These are phyloP conservation scores for Huso huso DNA, from an alignment of 2,797 vertebrate species.

Conservation along the genomic window DNA sequence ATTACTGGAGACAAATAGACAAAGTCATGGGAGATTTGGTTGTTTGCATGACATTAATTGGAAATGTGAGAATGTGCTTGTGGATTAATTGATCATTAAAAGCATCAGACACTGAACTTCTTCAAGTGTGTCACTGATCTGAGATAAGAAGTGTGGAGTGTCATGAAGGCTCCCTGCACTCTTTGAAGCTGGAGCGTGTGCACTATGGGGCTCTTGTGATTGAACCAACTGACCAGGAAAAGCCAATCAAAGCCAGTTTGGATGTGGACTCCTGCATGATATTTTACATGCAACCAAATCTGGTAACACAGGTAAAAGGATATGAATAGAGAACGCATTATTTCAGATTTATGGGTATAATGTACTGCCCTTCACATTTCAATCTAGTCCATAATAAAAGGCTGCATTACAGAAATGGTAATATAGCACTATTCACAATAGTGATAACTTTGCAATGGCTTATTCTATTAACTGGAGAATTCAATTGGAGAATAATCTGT, in stretches of 20 bases:
- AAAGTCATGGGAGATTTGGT: constrained; percentile 19
- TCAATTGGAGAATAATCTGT: too few relatives aligned
- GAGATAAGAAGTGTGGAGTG: constrained; percentile 3
- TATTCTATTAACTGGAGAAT: too few relatives aligned
- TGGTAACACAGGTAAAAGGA: too few relatives aligned
- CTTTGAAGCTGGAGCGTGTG: background rate
- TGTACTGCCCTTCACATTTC: too few relatives aligned
- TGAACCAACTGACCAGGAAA: background rate
- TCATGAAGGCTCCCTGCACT: background rate
- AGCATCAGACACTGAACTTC: constrained; percentile 1
- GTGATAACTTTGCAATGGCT: too few relatives aligned
- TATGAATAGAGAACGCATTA: too few relatives aligned
- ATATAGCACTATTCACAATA: too few relatives aligned
- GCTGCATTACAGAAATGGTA: too few relatives aligned
- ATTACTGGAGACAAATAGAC: constrained; percentile 24
- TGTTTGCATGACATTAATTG: constrained; percentile 24
- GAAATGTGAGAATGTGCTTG: constrained; percentile 17
- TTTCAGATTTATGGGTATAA: too few relatives aligned
- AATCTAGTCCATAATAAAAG: too few relatives aligned
- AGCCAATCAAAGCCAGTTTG: background rate
- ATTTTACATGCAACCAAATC: background rate
- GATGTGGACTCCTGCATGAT: background rate
- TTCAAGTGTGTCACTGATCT: constrained; percentile 3
- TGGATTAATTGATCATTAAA: constrained; percentile 25
- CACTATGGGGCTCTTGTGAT: background rate